Conservation (phyloP, 2,888 invertebrate species). For the Patella depressa region DNA sequence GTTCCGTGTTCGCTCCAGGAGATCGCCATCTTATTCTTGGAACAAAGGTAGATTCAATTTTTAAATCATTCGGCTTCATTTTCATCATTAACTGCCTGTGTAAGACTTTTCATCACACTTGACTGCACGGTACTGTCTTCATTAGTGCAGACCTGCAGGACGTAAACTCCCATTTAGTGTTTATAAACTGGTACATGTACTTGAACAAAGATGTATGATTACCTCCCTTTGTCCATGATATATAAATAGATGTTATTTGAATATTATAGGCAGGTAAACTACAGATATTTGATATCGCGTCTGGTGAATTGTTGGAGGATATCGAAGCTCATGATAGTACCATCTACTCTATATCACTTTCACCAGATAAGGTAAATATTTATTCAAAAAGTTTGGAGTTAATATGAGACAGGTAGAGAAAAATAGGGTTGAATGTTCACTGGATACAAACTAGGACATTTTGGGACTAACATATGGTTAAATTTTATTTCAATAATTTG, state of each 20-base stretch:
- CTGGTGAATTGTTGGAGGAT: slow-evolving; percentile 85
- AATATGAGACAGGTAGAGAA: too few relatives aligned
- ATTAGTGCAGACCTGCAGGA: too few relatives aligned
- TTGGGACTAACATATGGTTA: too few relatives aligned
- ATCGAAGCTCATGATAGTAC: slow-evolving; percentile 86
- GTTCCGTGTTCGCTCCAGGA: slow-evolving; percentile 86
- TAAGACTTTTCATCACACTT: not conserved
- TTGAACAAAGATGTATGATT: too few relatives aligned
- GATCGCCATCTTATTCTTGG: slow-evolving; percentile 92
- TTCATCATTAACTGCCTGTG: not conserved
- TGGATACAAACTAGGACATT: too few relatives aligned
- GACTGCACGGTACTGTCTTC: not conserved
- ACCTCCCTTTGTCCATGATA: too few relatives aligned
- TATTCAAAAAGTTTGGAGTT: not conserved
- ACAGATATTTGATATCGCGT: slow-evolving; percentile 86
- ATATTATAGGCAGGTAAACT: slow-evolving; percentile 78
- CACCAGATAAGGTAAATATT: slow-evolving; percentile 81
- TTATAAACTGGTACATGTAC: too few relatives aligned
- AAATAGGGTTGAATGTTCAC: too few relatives aligned
- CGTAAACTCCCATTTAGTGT: too few relatives aligned
- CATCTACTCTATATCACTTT: slow-evolving; percentile 83
- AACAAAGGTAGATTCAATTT: slow-evolving; percentile 77
- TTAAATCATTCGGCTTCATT: not conserved
- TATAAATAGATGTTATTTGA: too few relatives aligned
- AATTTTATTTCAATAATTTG: too few relatives aligned